These are phyloP conservation scores for Ashinkailepas kermadecensis DNA, from an alignment of 2,888 invertebrate genomes.

Conservation along the genomic window DNA sequence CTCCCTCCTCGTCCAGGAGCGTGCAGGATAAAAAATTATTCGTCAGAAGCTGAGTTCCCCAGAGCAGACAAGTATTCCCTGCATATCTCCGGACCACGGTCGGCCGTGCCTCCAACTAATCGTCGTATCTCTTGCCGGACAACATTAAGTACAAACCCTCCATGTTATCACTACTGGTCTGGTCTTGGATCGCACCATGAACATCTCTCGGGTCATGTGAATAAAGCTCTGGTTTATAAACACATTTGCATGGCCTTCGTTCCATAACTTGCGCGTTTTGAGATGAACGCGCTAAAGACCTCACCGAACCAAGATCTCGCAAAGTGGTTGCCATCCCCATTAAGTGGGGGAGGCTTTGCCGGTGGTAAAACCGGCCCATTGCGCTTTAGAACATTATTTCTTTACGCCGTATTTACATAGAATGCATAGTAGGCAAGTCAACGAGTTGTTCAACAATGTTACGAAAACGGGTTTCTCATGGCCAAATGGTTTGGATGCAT, in stretches of 20 bases:
- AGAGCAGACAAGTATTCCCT: too few species aligned
- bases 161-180: too few species aligned
- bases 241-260: neutral
- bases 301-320: neutral
- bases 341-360: neutral
- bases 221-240: too few species aligned
- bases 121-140: too few species aligned
- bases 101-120: too few species aligned
- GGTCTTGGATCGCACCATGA: too few species aligned
- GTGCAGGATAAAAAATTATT: too few species aligned
- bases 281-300: neutral
- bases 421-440: neutral
- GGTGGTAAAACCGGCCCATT: neutral
- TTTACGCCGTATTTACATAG: neutral
- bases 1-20: too few species aligned
- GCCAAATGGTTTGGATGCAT: neutral
- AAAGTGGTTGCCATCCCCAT: neutral
- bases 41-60: too few species aligned
- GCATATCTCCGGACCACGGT: too few species aligned
- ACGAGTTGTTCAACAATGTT: neutral
- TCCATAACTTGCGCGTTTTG: neutral
- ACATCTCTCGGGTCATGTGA: too few species aligned
- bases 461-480: conserved; percentile 16
- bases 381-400: neutral
- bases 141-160: too few species aligned